These are phyloP conservation scores for Pelusios castaneus DNA, from an alignment of 2,113 vertebrate genomes.

Conservation along the genomic window DNA sequence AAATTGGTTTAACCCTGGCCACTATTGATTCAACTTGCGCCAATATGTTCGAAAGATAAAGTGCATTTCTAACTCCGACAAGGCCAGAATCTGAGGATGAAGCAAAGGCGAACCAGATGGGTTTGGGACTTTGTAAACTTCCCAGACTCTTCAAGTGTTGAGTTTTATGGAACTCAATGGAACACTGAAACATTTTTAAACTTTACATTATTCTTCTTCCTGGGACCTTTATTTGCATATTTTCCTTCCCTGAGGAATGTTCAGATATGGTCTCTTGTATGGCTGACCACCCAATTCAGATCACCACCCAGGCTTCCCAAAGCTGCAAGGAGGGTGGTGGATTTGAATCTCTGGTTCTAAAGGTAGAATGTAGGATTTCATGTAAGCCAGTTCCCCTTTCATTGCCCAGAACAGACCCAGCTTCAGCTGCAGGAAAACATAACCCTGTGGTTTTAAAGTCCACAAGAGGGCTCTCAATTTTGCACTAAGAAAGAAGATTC, in stretches of 20 bases:
- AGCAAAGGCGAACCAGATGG: background rate
- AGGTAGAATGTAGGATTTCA: background rate
- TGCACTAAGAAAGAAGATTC: fast-evolving
- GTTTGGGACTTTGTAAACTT: background rate
- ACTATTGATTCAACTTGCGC: background rate
- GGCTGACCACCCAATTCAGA: background rate
- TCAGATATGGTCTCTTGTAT: background rate
- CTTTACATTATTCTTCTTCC: background rate
- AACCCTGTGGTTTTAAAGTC: background rate
- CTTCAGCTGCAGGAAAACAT: background rate
- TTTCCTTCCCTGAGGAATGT: background rate
- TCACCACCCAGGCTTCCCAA: background rate
- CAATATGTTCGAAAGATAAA: background rate
- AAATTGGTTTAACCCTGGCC: background rate
- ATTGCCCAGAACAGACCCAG: background rate
- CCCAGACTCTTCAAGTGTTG: background rate
- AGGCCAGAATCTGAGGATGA: background rate
- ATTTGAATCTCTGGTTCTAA: background rate
- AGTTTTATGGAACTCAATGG: background rate
- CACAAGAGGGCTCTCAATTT: background rate
- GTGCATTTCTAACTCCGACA: background rate
- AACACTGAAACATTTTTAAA: background rate
- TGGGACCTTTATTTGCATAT: background rate
- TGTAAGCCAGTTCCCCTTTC: background rate
- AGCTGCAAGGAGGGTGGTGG: background rate